Conservation (phyloP, 2,113 vertebrate genomes). For the Chionis minor region DNA sequence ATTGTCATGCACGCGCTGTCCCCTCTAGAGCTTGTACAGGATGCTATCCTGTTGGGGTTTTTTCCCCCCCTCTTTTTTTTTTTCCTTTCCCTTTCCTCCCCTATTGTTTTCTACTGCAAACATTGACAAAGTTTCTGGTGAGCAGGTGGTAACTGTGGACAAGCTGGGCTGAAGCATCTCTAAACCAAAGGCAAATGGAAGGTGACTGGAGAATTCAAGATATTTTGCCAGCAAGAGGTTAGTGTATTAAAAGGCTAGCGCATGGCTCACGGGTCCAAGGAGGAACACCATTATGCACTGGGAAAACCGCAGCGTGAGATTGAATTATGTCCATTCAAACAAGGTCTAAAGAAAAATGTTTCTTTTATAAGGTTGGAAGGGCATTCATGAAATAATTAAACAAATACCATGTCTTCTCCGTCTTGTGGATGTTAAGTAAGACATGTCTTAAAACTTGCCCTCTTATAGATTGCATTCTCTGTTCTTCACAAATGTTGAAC, state of each 20-base stretch:
- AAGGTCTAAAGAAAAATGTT: not conserved
- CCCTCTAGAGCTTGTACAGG: not conserved
- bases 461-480: not conserved
- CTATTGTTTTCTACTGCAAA: not conserved
- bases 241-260: not conserved
- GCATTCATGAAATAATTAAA: not conserved
- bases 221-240: not conserved
- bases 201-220: not conserved
- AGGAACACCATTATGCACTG: not conserved
- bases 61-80: not conserved
- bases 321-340: not conserved
- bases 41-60: not conserved
- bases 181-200: not conserved
- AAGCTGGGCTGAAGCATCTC: not conserved
- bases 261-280: fast-evolving
- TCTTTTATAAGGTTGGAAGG: not conserved
- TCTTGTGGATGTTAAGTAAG: not conserved
- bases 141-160: not conserved
- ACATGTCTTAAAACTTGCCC: not conserved
- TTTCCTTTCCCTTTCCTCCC: not conserved
- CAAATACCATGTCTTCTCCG: not conserved
- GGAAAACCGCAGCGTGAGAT: not conserved
- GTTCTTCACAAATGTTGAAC: not conserved
- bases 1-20: not conserved
- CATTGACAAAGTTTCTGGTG: not conserved